Percentiles rank a stretch among this genome's conserved stretches.
Evolutionary conservation across 1,140 invertebrate genomes (phyloP).

Genomic region (Galendromus occidentalis): DNA sequence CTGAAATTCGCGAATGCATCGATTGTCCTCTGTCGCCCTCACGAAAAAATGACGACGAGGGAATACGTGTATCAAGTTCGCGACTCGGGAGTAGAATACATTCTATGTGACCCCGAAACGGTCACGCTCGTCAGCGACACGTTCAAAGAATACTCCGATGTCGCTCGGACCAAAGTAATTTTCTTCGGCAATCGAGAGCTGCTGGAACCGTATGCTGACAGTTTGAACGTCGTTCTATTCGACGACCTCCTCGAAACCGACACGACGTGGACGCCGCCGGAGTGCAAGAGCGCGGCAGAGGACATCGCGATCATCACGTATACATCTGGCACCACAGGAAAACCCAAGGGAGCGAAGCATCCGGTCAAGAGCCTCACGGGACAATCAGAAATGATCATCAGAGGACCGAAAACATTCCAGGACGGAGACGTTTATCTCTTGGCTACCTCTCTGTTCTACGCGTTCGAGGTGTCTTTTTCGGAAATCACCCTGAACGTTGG

Average conservation of each 20-base stretch:
- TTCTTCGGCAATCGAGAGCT: neutral
- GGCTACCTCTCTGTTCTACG: neutral
- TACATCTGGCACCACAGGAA: neutral
- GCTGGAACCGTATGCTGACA: neutral
- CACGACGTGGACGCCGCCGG: neutral
- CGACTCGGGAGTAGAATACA: neutral
- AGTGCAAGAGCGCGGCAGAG: neutral
- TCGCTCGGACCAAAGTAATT: neutral
- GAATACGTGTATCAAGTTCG: slow-evolving; percentile 4
- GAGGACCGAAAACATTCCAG: neutral
- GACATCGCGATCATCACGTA: neutral
- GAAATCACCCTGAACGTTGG: slow-evolving; percentile 2
- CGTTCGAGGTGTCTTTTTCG: neutral
- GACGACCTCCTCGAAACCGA: neutral
- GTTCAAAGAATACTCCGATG: neutral
- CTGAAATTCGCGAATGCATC: neutral
- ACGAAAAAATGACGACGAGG: neutral
- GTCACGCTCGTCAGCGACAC: neutral
- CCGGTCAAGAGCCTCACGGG: neutral
- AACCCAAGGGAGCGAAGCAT: neutral
- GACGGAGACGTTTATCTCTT: neutral
- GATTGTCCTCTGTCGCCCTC: slow-evolving; percentile 6
- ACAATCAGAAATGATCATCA: neutral
- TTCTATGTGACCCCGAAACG: neutral
- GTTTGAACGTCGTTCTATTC: neutral